Conservation (phyloP, 30 jellyfish, hydroid and myxozoan species). For the Hydractinia echinata region DNA sequence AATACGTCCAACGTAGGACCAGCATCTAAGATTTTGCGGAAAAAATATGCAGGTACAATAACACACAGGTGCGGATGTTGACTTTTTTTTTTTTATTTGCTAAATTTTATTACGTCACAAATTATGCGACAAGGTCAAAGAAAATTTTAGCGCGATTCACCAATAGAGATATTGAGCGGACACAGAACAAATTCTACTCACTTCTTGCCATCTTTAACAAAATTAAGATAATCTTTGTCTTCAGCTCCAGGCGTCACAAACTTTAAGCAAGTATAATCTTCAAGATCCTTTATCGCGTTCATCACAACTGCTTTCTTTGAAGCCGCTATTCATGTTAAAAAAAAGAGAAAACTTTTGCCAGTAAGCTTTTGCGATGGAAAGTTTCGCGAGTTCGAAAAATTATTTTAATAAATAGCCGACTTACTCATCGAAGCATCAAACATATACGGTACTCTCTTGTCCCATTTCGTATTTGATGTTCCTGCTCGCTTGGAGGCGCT, state of each 20-base stretch:
- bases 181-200: not conserved
- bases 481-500: too few species aligned
- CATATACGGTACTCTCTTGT: constrained; percentile 22
- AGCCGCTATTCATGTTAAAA: not conserved
- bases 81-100: too few species aligned
- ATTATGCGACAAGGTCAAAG: too few species aligned
- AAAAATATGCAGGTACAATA: too few species aligned
- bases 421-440: constrained; percentile 45
- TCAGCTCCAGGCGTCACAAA: not conserved
- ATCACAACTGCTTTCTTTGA: not conserved
- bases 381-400: not conserved
- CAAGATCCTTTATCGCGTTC: not conserved
- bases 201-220: constrained; percentile 5
- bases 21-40: not conserved
- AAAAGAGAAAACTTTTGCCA: not conserved
- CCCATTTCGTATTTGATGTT: too few species aligned
- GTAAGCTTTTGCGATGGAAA: not conserved
- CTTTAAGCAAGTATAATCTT: not conserved
- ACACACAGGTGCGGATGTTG: too few species aligned
- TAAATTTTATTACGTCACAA: too few species aligned
- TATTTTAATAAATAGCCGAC: not conserved
- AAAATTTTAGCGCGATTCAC: too few species aligned
- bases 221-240: not conserved
- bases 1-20: constrained; percentile 3
- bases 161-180: too few species aligned